Base-by-base conservation (phyloP, 53 echinoderm and acorn worm species). In the Zoroaster sp. region DNA sequence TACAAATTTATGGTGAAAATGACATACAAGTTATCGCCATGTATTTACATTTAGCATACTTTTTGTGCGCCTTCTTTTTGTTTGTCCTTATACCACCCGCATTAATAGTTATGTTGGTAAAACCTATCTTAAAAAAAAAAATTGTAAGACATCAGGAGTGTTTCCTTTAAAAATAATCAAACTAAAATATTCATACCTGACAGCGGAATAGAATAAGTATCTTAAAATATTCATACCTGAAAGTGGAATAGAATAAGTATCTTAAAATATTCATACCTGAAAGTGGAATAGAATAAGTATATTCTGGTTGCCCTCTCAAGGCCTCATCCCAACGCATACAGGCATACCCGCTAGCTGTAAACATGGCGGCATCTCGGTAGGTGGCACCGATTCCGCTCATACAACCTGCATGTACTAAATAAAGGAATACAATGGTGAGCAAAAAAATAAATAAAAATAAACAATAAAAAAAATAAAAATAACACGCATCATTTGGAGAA, bases 281-380 rank as follows among this genome's bases (percentile, higher is more conserved):
- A 3, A 44, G 13, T 9, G 88, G 77, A 25, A 69, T 21, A 2
- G 89, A 75, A 9, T 14, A 44, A 6, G n/a, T n/a, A n/a, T n/a
- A n/a, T n/a, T 92, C 81, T 36, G 90, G 73, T 0, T 69, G 80
- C 23, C 73, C 87, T 15, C 79, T 55, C 2, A 21, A 33, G 63
- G 39, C 45, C 0, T 93, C 83, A 2, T 25, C 44, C 95, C 95
- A 95, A 0, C 39, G 25, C 53, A 91, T 17, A 37, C 95, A 95
- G 10, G 42, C 3, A 52, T 93, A 79, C 5, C 93, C 93, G 23
- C 54, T 68, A 69, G 74, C 77, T 3, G 95, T 95, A 35, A 75
- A 95, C 89, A 93, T 93, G 0, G 95, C 93, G 18, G 37, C 66
- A 51, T 93, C 95, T 1, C 88, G 75, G 75, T 95, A 95, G 10